These are phyloP conservation scores for Pedionomus torquatus DNA, from an alignment of 2,113 vertebrate species.

Conservation along the genomic window DNA sequence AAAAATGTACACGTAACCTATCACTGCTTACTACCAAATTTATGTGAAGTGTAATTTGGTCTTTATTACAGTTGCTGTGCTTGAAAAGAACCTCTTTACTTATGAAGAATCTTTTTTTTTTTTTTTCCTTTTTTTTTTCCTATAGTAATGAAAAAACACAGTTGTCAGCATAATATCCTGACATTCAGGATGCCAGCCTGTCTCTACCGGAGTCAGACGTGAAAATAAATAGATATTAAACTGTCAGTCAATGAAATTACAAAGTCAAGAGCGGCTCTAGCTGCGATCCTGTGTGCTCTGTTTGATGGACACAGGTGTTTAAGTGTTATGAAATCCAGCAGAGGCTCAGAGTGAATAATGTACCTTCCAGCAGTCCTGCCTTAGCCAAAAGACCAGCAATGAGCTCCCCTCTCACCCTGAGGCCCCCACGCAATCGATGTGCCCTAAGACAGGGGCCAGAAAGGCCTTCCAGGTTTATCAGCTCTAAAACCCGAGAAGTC, in stretches of 20 bases:
- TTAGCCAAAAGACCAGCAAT: constrained; percentile 64
- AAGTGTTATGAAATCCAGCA: constrained; percentile 79
- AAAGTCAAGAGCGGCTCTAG: constrained; percentile 82
- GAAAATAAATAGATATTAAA: constrained; percentile 91
- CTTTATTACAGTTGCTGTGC: constrained; percentile 54
- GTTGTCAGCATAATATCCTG: constrained; percentile 83
- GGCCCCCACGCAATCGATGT: constrained; percentile 3
- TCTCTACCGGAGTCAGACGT: constrained; percentile 83
- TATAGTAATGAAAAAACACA: constrained; percentile 73
- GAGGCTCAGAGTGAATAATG: constrained; percentile 72
- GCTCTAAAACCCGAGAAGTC: constrained; percentile 42
- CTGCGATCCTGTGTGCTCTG: constrained; percentile 75
- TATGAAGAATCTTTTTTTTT: constrained; percentile 47
- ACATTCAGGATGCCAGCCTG: constrained; percentile 81
- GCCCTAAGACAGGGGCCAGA: constrained; percentile 24
- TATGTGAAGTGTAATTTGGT: constrained; percentile 70
- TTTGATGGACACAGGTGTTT: constrained; percentile 86
- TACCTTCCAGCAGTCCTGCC: constrained; percentile 67
- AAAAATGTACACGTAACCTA: constrained; percentile 69
- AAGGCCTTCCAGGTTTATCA: not conserved
- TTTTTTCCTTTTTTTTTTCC: not conserved
- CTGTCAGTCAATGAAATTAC: constrained; percentile 90
- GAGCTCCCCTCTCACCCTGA: constrained; percentile 62
- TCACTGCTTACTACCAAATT: constrained; percentile 66
- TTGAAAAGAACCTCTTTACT: constrained; percentile 69